Conservation (phyloP, 2,888 invertebrate species). For the Aelia acuminata region DNA sequence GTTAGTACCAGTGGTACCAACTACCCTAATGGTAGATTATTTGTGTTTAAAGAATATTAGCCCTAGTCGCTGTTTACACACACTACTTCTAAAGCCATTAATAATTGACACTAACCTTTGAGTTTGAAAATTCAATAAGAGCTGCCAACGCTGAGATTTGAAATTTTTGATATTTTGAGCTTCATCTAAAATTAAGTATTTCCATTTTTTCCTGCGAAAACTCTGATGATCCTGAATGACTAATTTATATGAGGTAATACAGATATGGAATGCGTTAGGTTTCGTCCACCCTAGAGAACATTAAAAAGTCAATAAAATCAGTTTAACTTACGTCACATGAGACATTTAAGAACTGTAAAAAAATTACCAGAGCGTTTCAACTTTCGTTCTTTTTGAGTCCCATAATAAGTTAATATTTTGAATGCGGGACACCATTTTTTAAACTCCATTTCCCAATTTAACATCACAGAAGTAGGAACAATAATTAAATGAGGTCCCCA, state of each 20-base stretch:
- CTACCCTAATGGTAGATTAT: no score
- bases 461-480: conserved; percentile 98
- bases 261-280: conserved; percentile 97
- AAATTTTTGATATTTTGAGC: conserved; percentile 99
- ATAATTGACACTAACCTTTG: conserved; percentile 74
- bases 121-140: conserved; percentile 93
- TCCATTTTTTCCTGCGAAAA: conserved; percentile 97
- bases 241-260: conserved; percentile 97
- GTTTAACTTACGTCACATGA: not conserved
- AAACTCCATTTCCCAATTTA: conserved; percentile 99
- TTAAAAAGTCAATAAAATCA: not conserved
- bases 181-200: conserved; percentile 97
- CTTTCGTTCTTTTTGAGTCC: conserved; percentile 94
- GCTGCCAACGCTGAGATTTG: conserved; percentile 98
- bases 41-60: no score
- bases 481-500: conserved; percentile 99
- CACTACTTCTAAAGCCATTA: not conserved
- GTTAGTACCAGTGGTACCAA: no score
- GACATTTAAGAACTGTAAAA: not conserved
- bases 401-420: conserved; percentile 98
- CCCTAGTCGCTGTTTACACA: no score
- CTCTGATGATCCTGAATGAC: conserved; percentile 99
- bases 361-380: conserved; percentile 79
- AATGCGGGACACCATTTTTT: conserved; percentile 99
- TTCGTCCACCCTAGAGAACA: conserved; percentile 88